Base-by-base conservation (phyloP, 2,113 vertebrate genomes). In the Sinocyclocheilus anshuiensis region DNA sequence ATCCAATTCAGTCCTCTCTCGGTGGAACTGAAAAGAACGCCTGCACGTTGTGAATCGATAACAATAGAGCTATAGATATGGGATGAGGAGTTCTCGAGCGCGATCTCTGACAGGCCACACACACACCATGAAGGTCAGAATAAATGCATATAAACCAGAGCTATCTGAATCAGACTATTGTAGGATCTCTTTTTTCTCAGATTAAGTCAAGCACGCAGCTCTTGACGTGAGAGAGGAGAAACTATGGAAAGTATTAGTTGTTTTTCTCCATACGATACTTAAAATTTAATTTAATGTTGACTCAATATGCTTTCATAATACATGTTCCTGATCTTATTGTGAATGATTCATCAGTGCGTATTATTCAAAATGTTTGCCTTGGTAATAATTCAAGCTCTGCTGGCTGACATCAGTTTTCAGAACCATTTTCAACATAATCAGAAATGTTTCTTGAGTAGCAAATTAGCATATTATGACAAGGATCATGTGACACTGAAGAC, bases 1-100 rank as follows among this genome's bases (percentile, higher is more conserved):
- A 48, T 81, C 39, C 65, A 77, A 81, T 72, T 67, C 83, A 18
- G 50, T 63, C 63, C 26, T 72, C 82, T 63, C 72, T 81, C 20
- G 12, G 75, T 16, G 39, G 29, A 83, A 72, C 77, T 69, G 22
- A 48, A 87, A 48, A 77, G 55, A 87, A 85, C 20, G 75, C 75
- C 65, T 33, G n/a, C n/a, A n/a, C n/a, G n/a, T n/a, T 84, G 61
- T 84, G 83, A 87, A 87, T 61, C 77, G 79, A 86, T 84, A 89
- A 91, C 88, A 90, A 88, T 84, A 74, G 87, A 84, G 83, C 83
- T 53, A 85, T 77, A 85, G 88, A 88, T 87, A 77, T 88, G 83
- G 86, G 81, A 89, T 88, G 87, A 89, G 86, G 84, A 82, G 57
- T 76, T 75, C 55, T 85, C 20, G 24, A 33, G 53, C 72, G 20